Evolutionary conservation across 2,888 invertebrate genomes (phyloP).

Genomic region (Resseliella maxima): DNA sequence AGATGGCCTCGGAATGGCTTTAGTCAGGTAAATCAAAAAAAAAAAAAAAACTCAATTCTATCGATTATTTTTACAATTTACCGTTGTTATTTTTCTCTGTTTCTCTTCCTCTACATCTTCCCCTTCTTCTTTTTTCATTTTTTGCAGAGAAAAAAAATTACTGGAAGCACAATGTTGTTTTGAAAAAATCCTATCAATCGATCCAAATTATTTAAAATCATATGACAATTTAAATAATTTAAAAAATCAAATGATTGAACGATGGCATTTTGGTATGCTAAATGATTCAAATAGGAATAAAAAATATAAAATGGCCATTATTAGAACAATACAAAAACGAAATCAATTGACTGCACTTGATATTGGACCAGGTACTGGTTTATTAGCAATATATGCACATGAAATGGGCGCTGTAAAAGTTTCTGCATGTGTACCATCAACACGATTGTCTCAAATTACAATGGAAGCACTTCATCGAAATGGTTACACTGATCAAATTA

Average conservation of each 20-base stretch:
- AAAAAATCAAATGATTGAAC: conserved; percentile 75
- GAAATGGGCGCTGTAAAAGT: conserved; percentile 71
- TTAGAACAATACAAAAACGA: conserved; percentile 68
- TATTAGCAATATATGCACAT: conserved; percentile 77
- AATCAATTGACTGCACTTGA: conserved; percentile 73
- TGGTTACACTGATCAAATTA: conserved; percentile 65
- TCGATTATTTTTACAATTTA: background rate
- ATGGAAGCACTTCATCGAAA: conserved; percentile 71
- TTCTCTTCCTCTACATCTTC: background rate
- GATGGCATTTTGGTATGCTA: conserved; percentile 87
- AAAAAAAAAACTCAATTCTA: background rate
- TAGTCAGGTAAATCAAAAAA: conserved; percentile 33
- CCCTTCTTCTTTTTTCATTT: background rate
- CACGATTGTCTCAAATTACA: conserved; percentile 74
- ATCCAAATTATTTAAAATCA: conserved; percentile 70
- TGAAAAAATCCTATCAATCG: conserved; percentile 57
- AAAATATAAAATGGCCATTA: conserved; percentile 75
- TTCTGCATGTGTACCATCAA: conserved; percentile 77
- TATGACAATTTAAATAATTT: conserved; percentile 77
- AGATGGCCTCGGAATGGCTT: conserved; percentile 47
- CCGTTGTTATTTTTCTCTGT: background rate
- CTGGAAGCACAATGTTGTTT: conserved; percentile 59
- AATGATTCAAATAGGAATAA: conserved; percentile 79
- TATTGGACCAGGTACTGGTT: conserved; percentile 81
- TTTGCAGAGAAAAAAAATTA: conserved; percentile 59